Percentiles rank a stretch among this genome's conserved stretches.
phyloP scores from a whole-genome alignment of 2,888 invertebrate genomes.

The Dioctria rufipes region DNA sequence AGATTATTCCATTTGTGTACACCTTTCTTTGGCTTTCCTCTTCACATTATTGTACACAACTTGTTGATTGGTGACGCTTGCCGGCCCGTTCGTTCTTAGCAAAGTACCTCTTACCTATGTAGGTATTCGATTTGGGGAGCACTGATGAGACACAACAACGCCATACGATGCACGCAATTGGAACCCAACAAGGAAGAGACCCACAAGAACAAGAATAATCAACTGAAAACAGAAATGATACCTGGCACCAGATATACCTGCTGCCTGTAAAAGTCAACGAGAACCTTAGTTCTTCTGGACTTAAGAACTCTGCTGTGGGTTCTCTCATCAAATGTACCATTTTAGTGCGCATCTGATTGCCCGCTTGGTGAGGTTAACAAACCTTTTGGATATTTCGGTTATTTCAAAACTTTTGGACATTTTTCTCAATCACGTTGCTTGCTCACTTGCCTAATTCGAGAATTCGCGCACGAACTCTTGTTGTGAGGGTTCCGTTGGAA shows the following conservation, averaged over 20 bases:
- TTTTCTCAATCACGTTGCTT: background rate
- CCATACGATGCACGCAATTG: slow-evolving; percentile 21
- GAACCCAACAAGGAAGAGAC: slow-evolving; percentile 50
- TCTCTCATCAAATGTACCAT: slow-evolving; percentile 64
- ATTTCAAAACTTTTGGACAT: slow-evolving; percentile 4
- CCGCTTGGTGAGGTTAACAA: slow-evolving; percentile 70
- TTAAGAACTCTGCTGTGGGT: slow-evolving; percentile 56
- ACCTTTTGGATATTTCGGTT: slow-evolving; percentile 57
- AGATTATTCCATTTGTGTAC: background rate
- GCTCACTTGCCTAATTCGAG: background rate
- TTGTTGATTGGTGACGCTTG: slow-evolving; percentile 17
- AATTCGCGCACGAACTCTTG: slow-evolving; percentile 14
- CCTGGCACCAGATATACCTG: slow-evolving; percentile 27
- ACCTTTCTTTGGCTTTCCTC: slow-evolving; percentile 28
- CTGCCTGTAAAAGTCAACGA: slow-evolving; percentile 42
- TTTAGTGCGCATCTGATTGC: slow-evolving; percentile 71
- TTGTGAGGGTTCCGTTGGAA: slow-evolving; percentile 6
- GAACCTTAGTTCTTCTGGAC: slow-evolving; percentile 24
- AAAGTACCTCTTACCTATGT: too few species aligned
- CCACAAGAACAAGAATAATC: slow-evolving; percentile 56
- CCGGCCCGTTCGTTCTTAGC: background rate
- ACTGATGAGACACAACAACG: slow-evolving; percentile 24
- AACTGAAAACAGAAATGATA: slow-evolving; percentile 56
- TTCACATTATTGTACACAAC: background rate
- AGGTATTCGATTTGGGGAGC: slow-evolving; percentile 33